A percentile compares a stretch with the other conserved stretches of the same genome.
These are phyloP conservation scores for Lutjanus argentimaculatus DNA, from an alignment of 2,797 vertebrate genomes.

Conservation along the genomic window DNA sequence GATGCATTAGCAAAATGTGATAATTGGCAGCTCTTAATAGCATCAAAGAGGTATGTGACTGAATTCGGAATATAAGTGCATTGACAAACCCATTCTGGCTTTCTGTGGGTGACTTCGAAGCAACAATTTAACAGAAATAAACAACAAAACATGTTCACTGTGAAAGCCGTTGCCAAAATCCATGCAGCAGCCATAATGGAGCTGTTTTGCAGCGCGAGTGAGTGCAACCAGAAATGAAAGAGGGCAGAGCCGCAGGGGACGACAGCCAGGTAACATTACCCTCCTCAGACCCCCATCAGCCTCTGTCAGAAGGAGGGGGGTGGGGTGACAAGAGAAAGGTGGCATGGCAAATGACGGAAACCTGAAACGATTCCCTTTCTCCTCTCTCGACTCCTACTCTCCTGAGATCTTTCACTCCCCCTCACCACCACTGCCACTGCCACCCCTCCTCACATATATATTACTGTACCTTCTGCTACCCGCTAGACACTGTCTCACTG, in stretches of 20 bases:
- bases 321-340: constrained; percentile 63
- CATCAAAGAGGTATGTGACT: constrained; percentile 14
- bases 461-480: constrained; percentile 70
- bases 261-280: constrained; percentile 77
- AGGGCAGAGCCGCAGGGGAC: constrained; percentile 57
- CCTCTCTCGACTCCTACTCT: constrained; percentile 74
- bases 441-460: constrained; percentile 52
- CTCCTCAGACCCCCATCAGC: constrained; percentile 69
- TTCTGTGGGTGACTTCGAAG: neutral
- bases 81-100: neutral
- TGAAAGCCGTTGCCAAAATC: constrained; percentile 28
- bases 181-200: constrained; percentile 1
- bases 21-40: constrained; percentile 33
- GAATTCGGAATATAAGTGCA: neutral
- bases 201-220: constrained; percentile 7
- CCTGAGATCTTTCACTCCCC: constrained; percentile 68
- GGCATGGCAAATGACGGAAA: constrained; percentile 70
- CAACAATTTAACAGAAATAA: neutral
- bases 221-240: constrained; percentile 60
- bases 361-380: constrained; percentile 74
- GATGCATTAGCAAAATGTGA: constrained; percentile 54
- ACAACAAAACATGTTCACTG: neutral
- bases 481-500: constrained; percentile 59
- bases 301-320: constrained; percentile 53
- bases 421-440: constrained; percentile 28